Conservation (phyloP, 2,888 invertebrate species). For the Smittia sp. region DNA sequence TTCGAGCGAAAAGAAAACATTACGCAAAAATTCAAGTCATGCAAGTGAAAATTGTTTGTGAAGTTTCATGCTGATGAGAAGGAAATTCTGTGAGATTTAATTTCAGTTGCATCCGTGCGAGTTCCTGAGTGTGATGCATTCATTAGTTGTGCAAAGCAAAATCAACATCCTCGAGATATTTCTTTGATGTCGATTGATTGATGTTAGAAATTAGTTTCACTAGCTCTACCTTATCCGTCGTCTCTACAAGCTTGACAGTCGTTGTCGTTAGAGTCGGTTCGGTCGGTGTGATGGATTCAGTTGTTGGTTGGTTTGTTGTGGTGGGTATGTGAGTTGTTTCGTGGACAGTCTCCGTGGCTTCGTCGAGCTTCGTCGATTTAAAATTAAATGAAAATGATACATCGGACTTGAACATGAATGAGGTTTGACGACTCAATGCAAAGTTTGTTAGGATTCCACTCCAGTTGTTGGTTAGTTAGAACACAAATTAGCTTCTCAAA, state of each 20-base stretch:
- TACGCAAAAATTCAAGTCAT: not conserved
- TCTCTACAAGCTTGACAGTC: slow-evolving; percentile 25
- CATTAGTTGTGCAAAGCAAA: slow-evolving; percentile 1
- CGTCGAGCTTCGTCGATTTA: not conserved
- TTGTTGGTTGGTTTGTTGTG: slow-evolving; percentile 4
- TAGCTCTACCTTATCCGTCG: slow-evolving; percentile 36
- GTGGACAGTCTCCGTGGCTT: not conserved
- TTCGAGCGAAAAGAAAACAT: not conserved
- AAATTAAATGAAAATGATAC: not conserved
- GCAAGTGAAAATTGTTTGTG: not conserved
- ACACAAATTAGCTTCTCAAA: not conserved
- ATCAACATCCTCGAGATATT: not conserved
- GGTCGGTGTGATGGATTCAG: slow-evolving; percentile 25
- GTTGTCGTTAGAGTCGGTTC: slow-evolving; percentile 10
- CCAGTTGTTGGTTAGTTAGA: not conserved
- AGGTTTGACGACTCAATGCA: not conserved
- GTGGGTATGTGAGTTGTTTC: slow-evolving; percentile 17
- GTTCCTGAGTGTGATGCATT: not conserved
- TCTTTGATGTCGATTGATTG: not conserved
- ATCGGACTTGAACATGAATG: not conserved
- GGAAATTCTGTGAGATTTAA: too few relatives aligned
- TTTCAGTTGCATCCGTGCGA: not conserved
- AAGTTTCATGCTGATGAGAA: too few relatives aligned
- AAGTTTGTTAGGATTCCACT: not conserved
- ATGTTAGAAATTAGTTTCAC: slow-evolving; percentile 23